These are phyloP conservation scores for Amphiprion clarkii DNA, from an alignment of 2,797 vertebrate species.

Conservation along the genomic window DNA sequence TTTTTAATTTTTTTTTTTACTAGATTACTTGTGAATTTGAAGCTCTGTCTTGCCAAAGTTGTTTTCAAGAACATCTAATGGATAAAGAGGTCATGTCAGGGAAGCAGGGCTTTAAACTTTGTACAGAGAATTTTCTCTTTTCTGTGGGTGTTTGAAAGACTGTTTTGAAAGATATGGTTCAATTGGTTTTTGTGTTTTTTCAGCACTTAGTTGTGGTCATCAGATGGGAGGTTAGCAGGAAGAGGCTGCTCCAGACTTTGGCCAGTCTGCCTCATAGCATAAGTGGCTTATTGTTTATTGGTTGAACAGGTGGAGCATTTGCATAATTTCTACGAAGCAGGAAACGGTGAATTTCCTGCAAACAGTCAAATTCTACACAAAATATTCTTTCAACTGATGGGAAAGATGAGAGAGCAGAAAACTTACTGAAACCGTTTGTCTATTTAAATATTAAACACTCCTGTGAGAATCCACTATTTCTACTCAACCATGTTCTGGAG, in stretches of 20 bases:
- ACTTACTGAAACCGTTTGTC: background rate
- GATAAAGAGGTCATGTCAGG: slow-evolving; percentile 7
- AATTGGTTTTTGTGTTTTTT: slow-evolving; percentile 28
- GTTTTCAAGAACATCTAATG: slow-evolving; percentile 4
- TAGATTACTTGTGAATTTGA: background rate
- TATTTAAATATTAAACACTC: slow-evolving; percentile 27
- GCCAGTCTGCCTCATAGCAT: slow-evolving; percentile 11
- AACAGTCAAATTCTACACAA: background rate
- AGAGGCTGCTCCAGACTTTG: slow-evolving; percentile 24
- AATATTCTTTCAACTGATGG: background rate
- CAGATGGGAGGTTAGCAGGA: slow-evolving; percentile 40
- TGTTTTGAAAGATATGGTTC: slow-evolving; percentile 12
- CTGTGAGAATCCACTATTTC: slow-evolving; percentile 6
- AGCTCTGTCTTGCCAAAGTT: background rate
- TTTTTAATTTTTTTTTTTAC: background rate
- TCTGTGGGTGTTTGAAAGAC: slow-evolving; percentile 14
- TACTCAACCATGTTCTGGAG: background rate
- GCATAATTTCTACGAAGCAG: slow-evolving; percentile 29
- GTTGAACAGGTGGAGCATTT: slow-evolving; percentile 43
- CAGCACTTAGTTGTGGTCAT: slow-evolving; percentile 15
- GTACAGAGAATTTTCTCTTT: slow-evolving; percentile 28
- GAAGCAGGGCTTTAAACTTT: slow-evolving; percentile 21
- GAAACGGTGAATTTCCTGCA: slow-evolving; percentile 5
- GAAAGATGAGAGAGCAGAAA: background rate
- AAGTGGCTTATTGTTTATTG: slow-evolving; percentile 45